Conservation (phyloP, 2,888 invertebrate genomes). For the Yponomeuta malinellus region DNA sequence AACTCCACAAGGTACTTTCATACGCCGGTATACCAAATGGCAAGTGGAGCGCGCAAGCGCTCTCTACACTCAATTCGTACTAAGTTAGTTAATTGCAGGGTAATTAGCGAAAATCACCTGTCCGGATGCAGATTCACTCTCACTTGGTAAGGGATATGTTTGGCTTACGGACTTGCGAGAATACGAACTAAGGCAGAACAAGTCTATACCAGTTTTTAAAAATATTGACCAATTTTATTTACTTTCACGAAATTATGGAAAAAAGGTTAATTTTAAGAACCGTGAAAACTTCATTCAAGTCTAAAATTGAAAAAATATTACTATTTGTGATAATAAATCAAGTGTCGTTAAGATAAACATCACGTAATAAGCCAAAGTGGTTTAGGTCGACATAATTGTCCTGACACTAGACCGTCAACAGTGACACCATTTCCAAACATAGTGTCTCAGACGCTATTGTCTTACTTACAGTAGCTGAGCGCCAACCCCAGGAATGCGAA, state of each 20-base stretch:
- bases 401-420: neutral
- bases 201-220: too few species aligned
- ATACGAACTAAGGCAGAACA: too few species aligned
- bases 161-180: neutral
- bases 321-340: neutral
- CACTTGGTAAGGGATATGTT: neutral
- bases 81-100: conserved; percentile 51
- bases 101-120: conserved; percentile 54
- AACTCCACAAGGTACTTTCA: conserved; percentile 51
- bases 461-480: neutral
- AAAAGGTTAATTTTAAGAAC: too few species aligned
- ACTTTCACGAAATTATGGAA: too few species aligned
- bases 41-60: conserved; percentile 71
- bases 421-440: conserved; percentile 1
- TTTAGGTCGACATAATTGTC: neutral
- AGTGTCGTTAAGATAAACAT: neutral
- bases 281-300: neutral
- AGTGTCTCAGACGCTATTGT: neutral
- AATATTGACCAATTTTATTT: too few species aligned
- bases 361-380: neutral
- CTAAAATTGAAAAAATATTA: neutral
- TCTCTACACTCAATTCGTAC: conserved; percentile 60
- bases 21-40: conserved; percentile 64
- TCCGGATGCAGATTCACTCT: conserved; percentile 54
- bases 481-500: neutral